Conservation (phyloP, 1,140 invertebrate genomes). For the Drosophila sechellia region DNA sequence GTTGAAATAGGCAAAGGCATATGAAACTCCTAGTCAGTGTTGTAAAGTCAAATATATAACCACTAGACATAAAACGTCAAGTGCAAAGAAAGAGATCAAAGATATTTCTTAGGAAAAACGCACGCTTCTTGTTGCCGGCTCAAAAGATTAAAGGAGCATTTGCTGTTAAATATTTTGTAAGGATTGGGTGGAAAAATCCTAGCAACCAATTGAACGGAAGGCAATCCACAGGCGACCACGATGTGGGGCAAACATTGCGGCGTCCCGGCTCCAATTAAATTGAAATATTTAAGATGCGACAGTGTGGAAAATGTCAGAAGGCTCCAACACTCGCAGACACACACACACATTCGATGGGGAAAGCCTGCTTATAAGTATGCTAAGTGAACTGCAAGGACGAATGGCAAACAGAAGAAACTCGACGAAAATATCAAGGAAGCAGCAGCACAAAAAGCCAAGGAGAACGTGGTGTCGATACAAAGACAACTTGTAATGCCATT, state of each 20-base stretch:
- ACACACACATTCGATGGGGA: neutral
- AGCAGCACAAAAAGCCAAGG: neutral
- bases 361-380: conserved; percentile 14
- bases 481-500: conserved; percentile 71
- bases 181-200: conserved; percentile 10
- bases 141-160: conserved; percentile 39
- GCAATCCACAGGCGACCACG: conserved; percentile 50
- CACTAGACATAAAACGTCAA: neutral
- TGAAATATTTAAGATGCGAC: conserved; percentile 72
- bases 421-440: neutral
- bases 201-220: conserved; percentile 46
- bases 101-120: neutral
- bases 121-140: conserved; percentile 11
- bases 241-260: conserved; percentile 45
- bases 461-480: conserved; percentile 58
- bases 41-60: neutral
- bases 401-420: conserved; percentile 1
- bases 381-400: conserved; percentile 51
- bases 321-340: neutral
- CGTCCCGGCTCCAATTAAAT: conserved; percentile 46
- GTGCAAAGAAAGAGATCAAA: neutral
- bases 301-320: conserved; percentile 62
- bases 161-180: neutral
- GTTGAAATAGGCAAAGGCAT: too few relatives aligned
- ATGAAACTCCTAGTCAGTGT: neutral